Conservation (phyloP, 2,797 vertebrate species). For the Tapirus indicus region DNA sequence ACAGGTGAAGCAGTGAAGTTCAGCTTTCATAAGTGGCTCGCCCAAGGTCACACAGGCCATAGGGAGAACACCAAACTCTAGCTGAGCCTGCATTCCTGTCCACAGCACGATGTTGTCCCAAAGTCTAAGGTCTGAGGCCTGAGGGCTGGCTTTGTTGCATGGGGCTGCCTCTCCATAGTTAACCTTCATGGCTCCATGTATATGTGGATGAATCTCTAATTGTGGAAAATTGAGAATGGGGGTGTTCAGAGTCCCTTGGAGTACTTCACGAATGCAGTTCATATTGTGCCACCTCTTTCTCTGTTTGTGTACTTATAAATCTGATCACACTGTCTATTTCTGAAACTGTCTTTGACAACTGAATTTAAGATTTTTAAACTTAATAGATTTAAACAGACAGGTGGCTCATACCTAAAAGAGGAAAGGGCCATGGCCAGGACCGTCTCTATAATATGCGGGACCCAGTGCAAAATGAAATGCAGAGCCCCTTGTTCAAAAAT, state of each 20-base stretch:
- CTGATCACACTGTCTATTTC: not conserved
- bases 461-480: not conserved
- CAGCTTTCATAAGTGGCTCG: not conserved
- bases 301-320: too few species aligned
- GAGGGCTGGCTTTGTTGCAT: not conserved
- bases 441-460: not conserved
- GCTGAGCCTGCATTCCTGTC: not conserved
- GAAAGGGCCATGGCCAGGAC: not conserved
- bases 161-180: not conserved
- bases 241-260: not conserved
- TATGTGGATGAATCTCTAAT: not conserved
- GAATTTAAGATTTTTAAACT: not conserved
- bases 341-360: not conserved
- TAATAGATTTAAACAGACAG: not conserved
- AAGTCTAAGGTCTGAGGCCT: not conserved
- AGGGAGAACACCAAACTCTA: not conserved
- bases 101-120: accelerated
- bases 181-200: not conserved
- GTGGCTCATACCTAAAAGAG: not conserved
- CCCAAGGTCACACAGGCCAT: too few species aligned
- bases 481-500: not conserved
- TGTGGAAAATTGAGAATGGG: not conserved
- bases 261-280: not conserved
- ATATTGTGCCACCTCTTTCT: not conserved
- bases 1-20: not conserved